Conservation (phyloP, 2,113 vertebrate species). For the Cryptotis parvus region DNA sequence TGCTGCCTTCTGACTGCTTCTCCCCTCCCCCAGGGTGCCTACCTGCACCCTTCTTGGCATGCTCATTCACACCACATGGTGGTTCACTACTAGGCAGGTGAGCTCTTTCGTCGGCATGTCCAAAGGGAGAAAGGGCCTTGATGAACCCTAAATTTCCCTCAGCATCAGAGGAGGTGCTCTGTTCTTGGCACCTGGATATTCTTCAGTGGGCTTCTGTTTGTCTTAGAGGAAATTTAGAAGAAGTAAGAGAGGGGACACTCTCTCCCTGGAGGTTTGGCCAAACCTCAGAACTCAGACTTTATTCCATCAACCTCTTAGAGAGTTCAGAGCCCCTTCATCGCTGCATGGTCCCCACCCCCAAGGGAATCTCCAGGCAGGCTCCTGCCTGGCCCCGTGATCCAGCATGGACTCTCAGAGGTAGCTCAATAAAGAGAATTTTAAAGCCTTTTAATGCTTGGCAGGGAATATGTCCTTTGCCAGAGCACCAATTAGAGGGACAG, state of each 20-base stretch:
- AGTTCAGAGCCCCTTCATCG: neutral
- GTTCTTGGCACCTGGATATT: neutral
- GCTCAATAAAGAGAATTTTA: slow-evolving; percentile 72
- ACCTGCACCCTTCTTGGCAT: neutral
- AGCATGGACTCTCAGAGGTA: slow-evolving; percentile 43
- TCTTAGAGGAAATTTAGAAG: neutral
- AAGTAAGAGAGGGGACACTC: neutral
- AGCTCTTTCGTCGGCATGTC: neutral
- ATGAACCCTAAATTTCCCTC: neutral
- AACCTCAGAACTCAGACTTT: neutral
- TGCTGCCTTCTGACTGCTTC: neutral
- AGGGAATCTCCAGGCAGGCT: neutral
- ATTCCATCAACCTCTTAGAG: neutral
- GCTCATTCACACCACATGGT: neutral
- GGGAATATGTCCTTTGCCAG: slow-evolving; percentile 70
- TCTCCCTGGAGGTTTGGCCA: neutral
- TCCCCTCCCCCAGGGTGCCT: neutral
- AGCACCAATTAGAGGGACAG: slow-evolving; percentile 73
- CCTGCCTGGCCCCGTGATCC: neutral
- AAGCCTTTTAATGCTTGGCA: slow-evolving; percentile 75
- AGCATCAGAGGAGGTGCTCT: neutral
- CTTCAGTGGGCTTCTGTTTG: neutral
- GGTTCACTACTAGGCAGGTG: rapidly evolving
- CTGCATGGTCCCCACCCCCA: neutral
- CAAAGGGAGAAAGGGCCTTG: neutral